phyloP scores from a whole-genome alignment of 2,113 vertebrate species.

The Ranitomeya variabilis region DNA sequence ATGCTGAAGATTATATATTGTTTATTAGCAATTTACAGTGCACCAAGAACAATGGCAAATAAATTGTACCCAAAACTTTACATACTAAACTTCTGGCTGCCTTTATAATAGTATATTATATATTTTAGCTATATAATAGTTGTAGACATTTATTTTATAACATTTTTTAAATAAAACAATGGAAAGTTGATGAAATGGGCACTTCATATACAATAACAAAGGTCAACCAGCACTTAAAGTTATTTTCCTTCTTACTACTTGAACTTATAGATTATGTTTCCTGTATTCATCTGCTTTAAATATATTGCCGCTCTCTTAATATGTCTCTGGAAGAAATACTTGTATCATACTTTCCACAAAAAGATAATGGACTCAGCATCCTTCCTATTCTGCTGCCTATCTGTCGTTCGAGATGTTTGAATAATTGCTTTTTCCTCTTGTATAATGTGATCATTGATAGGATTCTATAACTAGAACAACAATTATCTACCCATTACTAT shows the following conservation, averaged over 20 bases:
- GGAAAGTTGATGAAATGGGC: background rate
- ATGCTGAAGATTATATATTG: too few relatives aligned
- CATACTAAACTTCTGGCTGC: too few relatives aligned
- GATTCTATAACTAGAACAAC: background rate
- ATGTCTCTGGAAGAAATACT: background rate
- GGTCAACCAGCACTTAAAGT: background rate
- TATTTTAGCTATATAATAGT: too few relatives aligned
- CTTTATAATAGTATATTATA: too few relatives aligned
- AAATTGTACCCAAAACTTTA: too few relatives aligned
- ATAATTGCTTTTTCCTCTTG: conserved; percentile 38
- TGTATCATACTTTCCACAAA: conserved; percentile 39
- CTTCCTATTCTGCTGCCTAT: conserved; percentile 18
- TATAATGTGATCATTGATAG: conserved; percentile 20
- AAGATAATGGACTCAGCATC: conserved; percentile 36
- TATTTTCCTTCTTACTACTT: background rate
- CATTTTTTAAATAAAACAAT: background rate
- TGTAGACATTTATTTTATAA: too few relatives aligned
- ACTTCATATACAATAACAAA: background rate
- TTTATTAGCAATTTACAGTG: too few relatives aligned
- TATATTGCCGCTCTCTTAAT: conserved; percentile 1
- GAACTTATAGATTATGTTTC: background rate
- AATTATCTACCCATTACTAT: conserved; percentile 29
- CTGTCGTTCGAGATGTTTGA: conserved; percentile 6
- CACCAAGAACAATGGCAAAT: too few relatives aligned
- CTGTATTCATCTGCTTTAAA: background rate